Conservation (phyloP, 2,888 invertebrate genomes). For the Tenthredo mesomela region DNA sequence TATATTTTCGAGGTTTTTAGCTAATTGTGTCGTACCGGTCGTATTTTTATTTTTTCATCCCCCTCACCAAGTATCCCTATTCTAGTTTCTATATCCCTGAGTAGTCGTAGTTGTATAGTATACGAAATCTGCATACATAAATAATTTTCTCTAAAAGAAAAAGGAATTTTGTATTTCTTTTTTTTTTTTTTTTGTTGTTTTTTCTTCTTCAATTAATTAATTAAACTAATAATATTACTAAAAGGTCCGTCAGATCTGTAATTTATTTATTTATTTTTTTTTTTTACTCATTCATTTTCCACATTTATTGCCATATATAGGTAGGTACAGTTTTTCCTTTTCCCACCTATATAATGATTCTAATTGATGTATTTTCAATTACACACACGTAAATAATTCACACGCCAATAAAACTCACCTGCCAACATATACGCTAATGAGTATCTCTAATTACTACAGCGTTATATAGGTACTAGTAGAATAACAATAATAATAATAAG, state of each 20-base stretch:
- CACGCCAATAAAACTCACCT: constrained; percentile 29
- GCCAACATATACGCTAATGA: constrained; percentile 38
- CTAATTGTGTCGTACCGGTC: constrained; percentile 29
- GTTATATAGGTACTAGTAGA: background rate
- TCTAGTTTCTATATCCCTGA: background rate
- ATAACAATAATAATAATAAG: background rate
- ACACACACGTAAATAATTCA: constrained; percentile 7
- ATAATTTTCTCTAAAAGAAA: background rate
- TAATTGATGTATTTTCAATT: constrained; percentile 42
- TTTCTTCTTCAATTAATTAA: background rate
- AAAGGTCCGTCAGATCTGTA: background rate
- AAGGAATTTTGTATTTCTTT: too few species aligned
- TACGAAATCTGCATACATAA: background rate
- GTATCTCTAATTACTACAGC: constrained; percentile 26
- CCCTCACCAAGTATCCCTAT: background rate
- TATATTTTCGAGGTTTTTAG: constrained; percentile 48
- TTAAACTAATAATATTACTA: background rate
- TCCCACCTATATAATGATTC: background rate
- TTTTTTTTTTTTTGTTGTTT: background rate
- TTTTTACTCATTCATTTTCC: background rate
- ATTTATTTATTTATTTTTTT: background rate
- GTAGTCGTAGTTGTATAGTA: background rate
- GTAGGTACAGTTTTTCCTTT: background rate
- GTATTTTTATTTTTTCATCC: background rate
- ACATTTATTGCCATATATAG: background rate